Evolutionary conservation across 1,140 invertebrate genomes (phyloP), one percentile per base, ranked within the genome.

Genomic region (Bicyclus anynana): DNA sequence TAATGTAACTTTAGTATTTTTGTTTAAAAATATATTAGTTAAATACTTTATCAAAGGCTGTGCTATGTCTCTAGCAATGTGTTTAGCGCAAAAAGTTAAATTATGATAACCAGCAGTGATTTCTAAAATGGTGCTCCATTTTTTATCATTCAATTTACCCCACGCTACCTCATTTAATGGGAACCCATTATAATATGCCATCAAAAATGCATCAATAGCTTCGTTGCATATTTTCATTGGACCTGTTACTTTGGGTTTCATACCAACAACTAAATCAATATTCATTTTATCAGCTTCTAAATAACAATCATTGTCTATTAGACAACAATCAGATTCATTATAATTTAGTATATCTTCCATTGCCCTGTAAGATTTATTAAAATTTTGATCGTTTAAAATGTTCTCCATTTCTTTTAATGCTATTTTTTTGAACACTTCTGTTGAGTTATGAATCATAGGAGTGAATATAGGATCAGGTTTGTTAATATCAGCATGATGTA

Each of bases 111-210:
- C 64, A 56, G 54, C 67, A 21, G 59, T 64, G 2, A 85, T 47
- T 3, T 62, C 37, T 27, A 82, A 56, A 16, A 87, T 53, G 3
- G 48, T 6, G 4, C 70, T 13, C 82, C 82, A 87, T 1, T 65
- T 37, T 6, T 9, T 14, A 4, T 49, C 54, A 9, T 40, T 54
- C 23, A 87, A 48, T 12, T 63, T 56, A 12, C 81, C 84, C 84
- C 84, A 87, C 2, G 77, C 84, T 12, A 85, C 70, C 5, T 82
- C 54, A 0, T 70, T 44, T 0, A 56, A 29, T 0, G 67, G 38
- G 56, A 80, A 76, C 9, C 80, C 84, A 64, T 81, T 70, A 51
- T 85, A 87, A 58, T 83, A 79, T 42, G 75, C 68, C 84, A 87
- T 87, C 0, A 84, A 50, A 54, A 87, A 83, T 3, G 75, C 70